Base-by-base conservation (phyloP, 2,113 vertebrate genomes). In the Osmerus mordax region DNA sequence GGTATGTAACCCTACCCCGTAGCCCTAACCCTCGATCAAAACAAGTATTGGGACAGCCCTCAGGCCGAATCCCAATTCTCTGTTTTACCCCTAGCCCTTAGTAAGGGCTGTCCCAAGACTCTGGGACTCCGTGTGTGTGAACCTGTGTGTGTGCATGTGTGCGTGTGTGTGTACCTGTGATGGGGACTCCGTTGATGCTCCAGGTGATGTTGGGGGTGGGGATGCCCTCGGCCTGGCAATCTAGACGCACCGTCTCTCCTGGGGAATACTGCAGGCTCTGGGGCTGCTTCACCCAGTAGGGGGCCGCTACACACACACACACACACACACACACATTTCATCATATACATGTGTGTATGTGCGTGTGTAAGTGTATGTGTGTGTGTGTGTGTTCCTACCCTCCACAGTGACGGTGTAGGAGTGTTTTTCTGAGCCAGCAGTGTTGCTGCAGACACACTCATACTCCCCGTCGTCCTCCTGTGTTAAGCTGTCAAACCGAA, bases 401-500 rank as follows among this genome's bases (percentile, higher is more conserved):
- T 97, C 93, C 67, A 97, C 95, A 0, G 88, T 89, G 76, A 97
- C 86, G 0, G 83, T 88, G 84, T 92, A 97, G 28, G 74, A 68
- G 62, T 91, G 94, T 0, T 55, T 74, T 7, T 67, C 52, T 0
- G 3, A 73, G 25, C 94, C 94, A 1, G 90, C 80, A 0, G 0
- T 6, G 76, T 97, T 97, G 68, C 14, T 79, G 7, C 93, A 93
- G 0, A 69, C 64, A 64, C 95, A 97, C 76, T 90, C 85, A 67
- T 97, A 97, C 63, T 95, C 94, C 3, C 96, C 95, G 0, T 95
- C 94, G 0, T 96, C 95, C 0, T 82, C 85, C 78, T 93, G 91
- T 0, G 32, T 32, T 58, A 96, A 86, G 0, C 59, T 74, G 8
- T 78, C 21, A 18, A 97, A 92, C 2, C 28, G 63, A 21, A 97